Evolutionary conservation across 92 coral and sea anemone species (phyloP), one percentile per base, ranked within the genome.

Genomic region (Meandrina meandrites): DNA sequence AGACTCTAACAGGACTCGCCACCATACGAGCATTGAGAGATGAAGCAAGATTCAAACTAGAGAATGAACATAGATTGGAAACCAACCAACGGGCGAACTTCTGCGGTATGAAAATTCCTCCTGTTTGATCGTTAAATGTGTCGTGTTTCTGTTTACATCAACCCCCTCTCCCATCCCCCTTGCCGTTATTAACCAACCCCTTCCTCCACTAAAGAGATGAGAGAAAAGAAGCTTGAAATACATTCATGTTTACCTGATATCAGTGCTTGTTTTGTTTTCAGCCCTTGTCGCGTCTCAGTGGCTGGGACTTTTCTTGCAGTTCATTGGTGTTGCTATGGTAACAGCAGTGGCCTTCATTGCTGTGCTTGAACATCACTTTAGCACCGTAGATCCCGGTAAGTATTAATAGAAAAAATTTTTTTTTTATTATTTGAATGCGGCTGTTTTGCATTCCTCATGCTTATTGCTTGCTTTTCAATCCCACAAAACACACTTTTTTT

Each of bases 311-410:
- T 93, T 93, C 83, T 83, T 97, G 75, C 99, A 97, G 90, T 90
- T 95, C 79, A 90, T 97, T 72, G 99, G 99, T n/a, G 99, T 97
- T 86, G 99, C 98, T 27, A 97, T 97, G 98, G 95, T 95, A 66
- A 95, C 99, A 21, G 96, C 94, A 69, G 99, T 97, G 51, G 95
- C 99, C 27, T 97, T 97, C 73, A 93, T 97, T 56, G 98, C 99
- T 1, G 99, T 97, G 2, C 80, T 97, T 67, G 99, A 97, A 45
- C 99, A 97, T 88, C 99, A 95, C 83, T 95, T 95, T 79, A 80
- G 96, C 86, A 92, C 97, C 28, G 98, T 97, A 34, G 97, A 97
- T 76, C 99, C 98, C 70, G 99, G 99, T 95, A 24, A 72, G 74
- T n/a, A 15, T 68, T 17, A 5, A 71, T 17, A 28, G 19, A 48